Conservation (phyloP, 1,140 invertebrate species). For the Tetragonula clypearis region DNA sequence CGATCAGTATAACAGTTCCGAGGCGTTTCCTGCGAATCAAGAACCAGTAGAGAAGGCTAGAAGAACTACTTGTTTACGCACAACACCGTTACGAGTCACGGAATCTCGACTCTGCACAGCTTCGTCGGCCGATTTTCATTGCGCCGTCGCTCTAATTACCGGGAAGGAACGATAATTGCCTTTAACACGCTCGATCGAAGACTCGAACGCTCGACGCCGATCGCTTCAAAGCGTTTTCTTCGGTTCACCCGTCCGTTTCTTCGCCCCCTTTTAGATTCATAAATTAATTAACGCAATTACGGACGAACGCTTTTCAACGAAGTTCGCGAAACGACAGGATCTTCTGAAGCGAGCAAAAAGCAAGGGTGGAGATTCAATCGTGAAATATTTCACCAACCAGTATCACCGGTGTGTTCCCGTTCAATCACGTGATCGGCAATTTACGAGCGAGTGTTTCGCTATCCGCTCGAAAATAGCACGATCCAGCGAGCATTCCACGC, state of each 20-base stretch:
- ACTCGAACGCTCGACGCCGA: neutral
- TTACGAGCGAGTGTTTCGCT: neutral
- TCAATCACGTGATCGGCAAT: neutral
- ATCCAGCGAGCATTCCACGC: no score
- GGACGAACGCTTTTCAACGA: neutral
- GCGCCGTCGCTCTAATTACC: constrained; percentile 15
- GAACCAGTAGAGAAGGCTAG: neutral
- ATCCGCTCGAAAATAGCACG: constrained; percentile 32
- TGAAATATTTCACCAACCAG: neutral
- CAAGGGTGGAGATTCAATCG: neutral
- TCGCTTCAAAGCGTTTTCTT: no score
- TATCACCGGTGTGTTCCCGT: constrained; percentile 4
- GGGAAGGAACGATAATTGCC: constrained; percentile 22
- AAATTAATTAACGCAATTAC: constrained; percentile 34
- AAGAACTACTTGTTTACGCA: constrained; percentile 29
- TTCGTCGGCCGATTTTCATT: constrained; percentile 6
- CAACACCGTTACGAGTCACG: constrained; percentile 23
- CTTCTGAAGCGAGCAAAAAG: no score
- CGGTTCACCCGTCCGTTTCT: no score
- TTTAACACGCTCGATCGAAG: constrained; percentile 5
- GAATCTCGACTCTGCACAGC: constrained; percentile 4
- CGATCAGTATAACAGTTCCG: neutral
- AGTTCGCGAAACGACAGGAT: neutral
- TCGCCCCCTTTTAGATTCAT: neutral
- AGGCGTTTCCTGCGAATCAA: constrained; percentile 4